These are phyloP conservation scores for Diabrotica balteata DNA, from an alignment of 2,888 invertebrate species.

Conservation along the genomic window DNA sequence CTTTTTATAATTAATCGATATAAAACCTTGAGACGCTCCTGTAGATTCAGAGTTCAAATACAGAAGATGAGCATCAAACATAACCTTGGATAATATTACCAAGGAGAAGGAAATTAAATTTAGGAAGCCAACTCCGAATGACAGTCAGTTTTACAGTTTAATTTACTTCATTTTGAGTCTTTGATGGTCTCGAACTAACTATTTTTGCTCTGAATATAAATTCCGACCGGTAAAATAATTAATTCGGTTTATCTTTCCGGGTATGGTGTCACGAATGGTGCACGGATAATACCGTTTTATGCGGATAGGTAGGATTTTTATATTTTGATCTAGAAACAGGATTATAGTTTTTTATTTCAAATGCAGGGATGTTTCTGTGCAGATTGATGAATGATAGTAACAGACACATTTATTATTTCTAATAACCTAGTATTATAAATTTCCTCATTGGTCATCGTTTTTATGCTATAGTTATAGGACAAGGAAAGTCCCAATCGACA, in stretches of 20 bases:
- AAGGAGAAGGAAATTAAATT: conserved; percentile 34
- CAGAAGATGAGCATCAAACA: conserved; percentile 19
- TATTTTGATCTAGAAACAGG: no score
- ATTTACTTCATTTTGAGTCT: conserved; percentile 32
- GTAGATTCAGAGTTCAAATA: neutral
- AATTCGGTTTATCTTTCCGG: conserved; percentile 32
- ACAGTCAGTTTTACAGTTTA: conserved; percentile 33
- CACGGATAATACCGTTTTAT: neutral
- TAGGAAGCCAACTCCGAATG: conserved; percentile 21
- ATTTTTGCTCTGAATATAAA: conserved; percentile 39
- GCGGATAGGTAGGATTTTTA: no score
- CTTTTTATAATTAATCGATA: no score
- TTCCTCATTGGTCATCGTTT: no score
- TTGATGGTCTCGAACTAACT: conserved; percentile 30
- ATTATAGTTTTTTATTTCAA: no score
- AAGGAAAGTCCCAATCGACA: no score
- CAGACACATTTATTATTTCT: no score
- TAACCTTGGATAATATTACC: conserved; percentile 20
- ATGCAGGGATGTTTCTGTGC: no score
- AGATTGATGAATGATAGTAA: no score
- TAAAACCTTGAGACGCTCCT: no score
- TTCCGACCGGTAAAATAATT: conserved; percentile 34
- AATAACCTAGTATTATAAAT: no score
- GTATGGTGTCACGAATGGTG: conserved; percentile 9
- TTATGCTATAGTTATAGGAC: no score